Conservation (phyloP, 2,113 vertebrate genomes). For the Gobius niger region DNA sequence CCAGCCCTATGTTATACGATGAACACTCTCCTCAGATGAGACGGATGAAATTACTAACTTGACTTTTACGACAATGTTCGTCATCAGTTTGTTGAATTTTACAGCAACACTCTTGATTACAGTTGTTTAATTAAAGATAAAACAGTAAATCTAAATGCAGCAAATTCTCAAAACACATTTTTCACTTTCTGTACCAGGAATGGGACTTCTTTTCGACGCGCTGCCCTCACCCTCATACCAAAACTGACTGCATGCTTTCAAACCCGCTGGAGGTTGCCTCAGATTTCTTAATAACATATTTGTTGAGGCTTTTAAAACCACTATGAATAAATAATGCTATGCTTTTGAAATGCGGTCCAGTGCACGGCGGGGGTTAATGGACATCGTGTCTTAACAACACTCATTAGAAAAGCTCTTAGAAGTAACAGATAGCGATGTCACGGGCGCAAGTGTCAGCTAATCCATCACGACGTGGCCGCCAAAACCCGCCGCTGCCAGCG, state of each 20-base stretch:
- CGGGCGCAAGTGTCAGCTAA: constrained; percentile 39
- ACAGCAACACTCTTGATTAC: no score
- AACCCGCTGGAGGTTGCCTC: constrained; percentile 30
- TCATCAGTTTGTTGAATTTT: no score
- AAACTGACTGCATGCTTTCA: constrained; percentile 25
- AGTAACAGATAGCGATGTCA: constrained; percentile 42
- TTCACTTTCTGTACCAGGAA: constrained; percentile 19
- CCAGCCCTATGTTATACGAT: no score
- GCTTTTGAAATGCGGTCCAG: constrained; percentile 53
- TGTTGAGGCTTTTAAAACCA: constrained; percentile 64
- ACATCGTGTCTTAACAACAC: constrained; percentile 46
- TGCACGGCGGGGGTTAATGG: constrained; percentile 50
- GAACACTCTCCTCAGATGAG: no score
- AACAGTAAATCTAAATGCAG: no score
- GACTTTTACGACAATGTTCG: no score
- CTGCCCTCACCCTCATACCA: constrained; percentile 20
- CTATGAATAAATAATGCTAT: constrained; percentile 67
- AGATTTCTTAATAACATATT: constrained; percentile 56
- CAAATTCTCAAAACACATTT: neutral
- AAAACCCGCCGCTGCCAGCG: constrained; percentile 21
- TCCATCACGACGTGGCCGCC: constrained; percentile 49
- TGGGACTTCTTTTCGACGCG: constrained; percentile 15
- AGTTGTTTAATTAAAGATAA: no score
- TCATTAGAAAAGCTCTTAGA: constrained; percentile 61
- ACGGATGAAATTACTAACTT: no score